phyloP scores from a whole-genome alignment of 2,797 vertebrate genomes.

The Heliangelus exortis region DNA sequence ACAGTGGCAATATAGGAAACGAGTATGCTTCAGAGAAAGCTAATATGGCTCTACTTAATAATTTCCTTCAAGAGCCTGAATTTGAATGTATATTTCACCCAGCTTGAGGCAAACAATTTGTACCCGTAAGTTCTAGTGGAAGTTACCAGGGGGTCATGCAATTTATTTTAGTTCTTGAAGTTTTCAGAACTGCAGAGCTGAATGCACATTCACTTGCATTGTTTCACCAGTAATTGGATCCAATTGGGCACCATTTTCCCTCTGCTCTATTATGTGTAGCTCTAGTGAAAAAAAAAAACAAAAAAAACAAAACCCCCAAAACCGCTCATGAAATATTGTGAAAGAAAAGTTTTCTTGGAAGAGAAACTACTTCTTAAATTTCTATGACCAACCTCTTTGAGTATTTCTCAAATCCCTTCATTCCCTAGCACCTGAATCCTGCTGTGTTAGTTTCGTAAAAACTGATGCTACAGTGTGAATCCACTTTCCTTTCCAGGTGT shows the following conservation, averaged over 20 bases:
- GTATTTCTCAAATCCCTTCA: not conserved
- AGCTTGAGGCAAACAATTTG: constrained; percentile 86
- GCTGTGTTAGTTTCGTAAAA: not conserved
- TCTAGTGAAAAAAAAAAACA: constrained; percentile 4
- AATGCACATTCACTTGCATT: constrained; percentile 69
- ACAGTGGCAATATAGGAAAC: constrained; percentile 80
- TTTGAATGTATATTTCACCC: constrained; percentile 83
- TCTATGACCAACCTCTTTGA: not conserved
- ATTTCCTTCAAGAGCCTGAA: constrained; percentile 84
- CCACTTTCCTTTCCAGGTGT: not conserved
- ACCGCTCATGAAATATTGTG: constrained; percentile 35
- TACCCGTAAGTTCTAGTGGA: constrained; percentile 79
- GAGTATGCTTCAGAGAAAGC: constrained; percentile 82
- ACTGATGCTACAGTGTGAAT: not conserved
- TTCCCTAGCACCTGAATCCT: not conserved
- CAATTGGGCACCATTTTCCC: constrained; percentile 61
- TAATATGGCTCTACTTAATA: constrained; percentile 86
- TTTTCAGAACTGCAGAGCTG: constrained; percentile 77
- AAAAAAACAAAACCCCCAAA: not conserved
- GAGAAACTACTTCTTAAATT: constrained; percentile 4
- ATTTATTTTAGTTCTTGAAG: constrained; percentile 80
- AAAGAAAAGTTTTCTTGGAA: constrained; percentile 37
- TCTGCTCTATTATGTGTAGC: constrained; percentile 42
- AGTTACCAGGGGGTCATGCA: constrained; percentile 79
- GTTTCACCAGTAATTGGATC: constrained; percentile 75